phyloP scores from a whole-genome alignment of 2,888 invertebrate genomes.

The Drosophila antonietae region DNA sequence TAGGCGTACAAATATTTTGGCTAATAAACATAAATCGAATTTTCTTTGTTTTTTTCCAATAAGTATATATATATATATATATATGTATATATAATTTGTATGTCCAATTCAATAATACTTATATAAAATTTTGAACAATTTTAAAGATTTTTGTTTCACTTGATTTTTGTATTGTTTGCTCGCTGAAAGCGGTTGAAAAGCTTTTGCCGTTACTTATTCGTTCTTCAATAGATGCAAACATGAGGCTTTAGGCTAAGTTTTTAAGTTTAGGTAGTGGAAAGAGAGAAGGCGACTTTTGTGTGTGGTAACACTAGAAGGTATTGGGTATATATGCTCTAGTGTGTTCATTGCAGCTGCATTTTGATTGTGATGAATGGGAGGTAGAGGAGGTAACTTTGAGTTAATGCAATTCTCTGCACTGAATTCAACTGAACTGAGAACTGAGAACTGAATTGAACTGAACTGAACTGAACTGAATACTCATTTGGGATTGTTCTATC shows the following conservation, averaged over 20 bases:
- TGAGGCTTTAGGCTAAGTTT: slow-evolving; percentile 48
- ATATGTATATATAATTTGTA: slow-evolving; percentile 10
- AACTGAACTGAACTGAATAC: slow-evolving; percentile 31
- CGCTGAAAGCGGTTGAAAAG: slow-evolving; percentile 56
- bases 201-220: slow-evolving; percentile 44
- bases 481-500: slow-evolving; percentile 18
- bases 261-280: slow-evolving; percentile 23
- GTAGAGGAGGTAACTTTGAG: slow-evolving; percentile 1
- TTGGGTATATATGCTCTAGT: slow-evolving; percentile 19
- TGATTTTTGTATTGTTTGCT: slow-evolving; percentile 36
- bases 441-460: slow-evolving; percentile 24
- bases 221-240: slow-evolving; percentile 36
- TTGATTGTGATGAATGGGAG: slow-evolving; percentile 27
- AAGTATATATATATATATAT: slow-evolving; percentile 14
- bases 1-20: slow-evolving; percentile 70
- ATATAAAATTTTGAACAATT: slow-evolving; percentile 66
- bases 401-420: slow-evolving; percentile 16
- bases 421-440: slow-evolving; percentile 24
- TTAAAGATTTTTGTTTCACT: slow-evolving; percentile 19
- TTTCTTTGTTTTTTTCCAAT: slow-evolving; percentile 42
- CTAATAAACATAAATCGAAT: slow-evolving; percentile 60
- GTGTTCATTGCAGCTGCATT: slow-evolving; percentile 25
- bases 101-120: slow-evolving; percentile 65
- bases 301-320: slow-evolving; percentile 28
- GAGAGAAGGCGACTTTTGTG: slow-evolving; percentile 51